Evolutionary conservation across 2,113 vertebrate species (phyloP).

Genomic region (Shinisaurus crocodilurus): DNA sequence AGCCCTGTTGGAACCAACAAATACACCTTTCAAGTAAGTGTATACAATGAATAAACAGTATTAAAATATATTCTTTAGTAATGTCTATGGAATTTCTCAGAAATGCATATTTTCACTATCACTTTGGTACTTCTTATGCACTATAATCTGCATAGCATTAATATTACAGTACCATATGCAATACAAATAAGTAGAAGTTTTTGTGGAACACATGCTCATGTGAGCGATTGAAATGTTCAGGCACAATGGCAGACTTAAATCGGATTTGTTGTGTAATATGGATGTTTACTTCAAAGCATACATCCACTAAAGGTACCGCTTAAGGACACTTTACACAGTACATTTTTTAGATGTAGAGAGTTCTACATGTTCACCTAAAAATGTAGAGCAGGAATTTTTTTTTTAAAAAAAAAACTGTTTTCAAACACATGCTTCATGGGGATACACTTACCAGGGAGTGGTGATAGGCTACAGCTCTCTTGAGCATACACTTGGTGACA

Average conservation of each 20-base stretch:
- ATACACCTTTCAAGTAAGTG: slow-evolving; percentile 93
- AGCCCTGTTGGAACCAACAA: slow-evolving; percentile 91
- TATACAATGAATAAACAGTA: background rate
- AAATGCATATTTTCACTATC: background rate
- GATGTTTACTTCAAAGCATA: background rate
- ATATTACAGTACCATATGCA: background rate
- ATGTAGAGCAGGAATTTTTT: background rate
- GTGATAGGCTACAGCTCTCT: too few relatives aligned
- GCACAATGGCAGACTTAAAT: background rate
- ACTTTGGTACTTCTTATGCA: background rate
- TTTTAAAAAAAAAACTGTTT: background rate
- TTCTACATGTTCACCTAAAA: background rate
- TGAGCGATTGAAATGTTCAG: background rate
- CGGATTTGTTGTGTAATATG: background rate
- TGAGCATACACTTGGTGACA: background rate
- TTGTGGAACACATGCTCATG: background rate
- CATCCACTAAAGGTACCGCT: background rate
- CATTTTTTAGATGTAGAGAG: background rate
- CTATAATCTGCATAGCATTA: too few relatives aligned
- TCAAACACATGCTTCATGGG: background rate
- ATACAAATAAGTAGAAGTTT: too few relatives aligned
- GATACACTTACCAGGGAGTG: too few relatives aligned
- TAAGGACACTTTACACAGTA: background rate
- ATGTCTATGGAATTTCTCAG: rapidly evolving
- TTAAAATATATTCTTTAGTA: background rate